Percentiles rank a stretch among this genome's conserved stretches.
Conservation (phyloP, 2,888 invertebrate species). For the Phengaris arion region DNA sequence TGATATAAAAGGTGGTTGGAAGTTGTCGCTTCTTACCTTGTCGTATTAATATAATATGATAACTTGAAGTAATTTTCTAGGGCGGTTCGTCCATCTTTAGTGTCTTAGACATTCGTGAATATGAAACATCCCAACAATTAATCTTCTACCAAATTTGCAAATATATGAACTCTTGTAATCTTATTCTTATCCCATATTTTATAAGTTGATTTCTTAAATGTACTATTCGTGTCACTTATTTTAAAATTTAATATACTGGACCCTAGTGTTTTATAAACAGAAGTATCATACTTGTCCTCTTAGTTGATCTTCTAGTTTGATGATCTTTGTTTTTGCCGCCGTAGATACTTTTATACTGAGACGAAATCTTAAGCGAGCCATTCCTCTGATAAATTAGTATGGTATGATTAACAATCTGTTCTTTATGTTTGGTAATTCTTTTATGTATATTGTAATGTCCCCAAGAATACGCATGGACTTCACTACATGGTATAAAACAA, state of each 20-base stretch:
- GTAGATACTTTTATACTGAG: constrained; percentile 43
- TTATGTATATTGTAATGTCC: background rate
- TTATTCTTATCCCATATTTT: background rate
- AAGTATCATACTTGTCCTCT: constrained; percentile 4
- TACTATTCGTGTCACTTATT: background rate
- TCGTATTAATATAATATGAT: too few species aligned
- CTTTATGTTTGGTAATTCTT: background rate
- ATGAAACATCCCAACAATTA: too few species aligned
- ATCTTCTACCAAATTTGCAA: too few species aligned
- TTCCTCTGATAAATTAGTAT: constrained; percentile 38
- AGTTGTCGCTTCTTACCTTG: too few species aligned
- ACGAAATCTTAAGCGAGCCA: constrained; percentile 36
- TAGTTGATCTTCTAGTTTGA: too few species aligned
- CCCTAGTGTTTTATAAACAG: constrained; percentile 18
- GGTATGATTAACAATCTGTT: constrained; percentile 39
- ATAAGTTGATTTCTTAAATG: too few species aligned
- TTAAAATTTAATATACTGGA: constrained; percentile 34
- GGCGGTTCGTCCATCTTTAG: too few species aligned
- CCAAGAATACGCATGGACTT: background rate
- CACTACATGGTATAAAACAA: too few species aligned
- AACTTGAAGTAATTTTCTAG: too few species aligned
- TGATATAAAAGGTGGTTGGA: too few species aligned
- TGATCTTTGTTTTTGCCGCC: constrained; percentile 57
- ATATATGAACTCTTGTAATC: background rate
- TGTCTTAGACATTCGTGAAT: too few species aligned